A percentile compares a stretch with the other conserved stretches of the same genome.
Conservation (phyloP, 1,140 invertebrate species). For the Drosophila bocqueti region DNA sequence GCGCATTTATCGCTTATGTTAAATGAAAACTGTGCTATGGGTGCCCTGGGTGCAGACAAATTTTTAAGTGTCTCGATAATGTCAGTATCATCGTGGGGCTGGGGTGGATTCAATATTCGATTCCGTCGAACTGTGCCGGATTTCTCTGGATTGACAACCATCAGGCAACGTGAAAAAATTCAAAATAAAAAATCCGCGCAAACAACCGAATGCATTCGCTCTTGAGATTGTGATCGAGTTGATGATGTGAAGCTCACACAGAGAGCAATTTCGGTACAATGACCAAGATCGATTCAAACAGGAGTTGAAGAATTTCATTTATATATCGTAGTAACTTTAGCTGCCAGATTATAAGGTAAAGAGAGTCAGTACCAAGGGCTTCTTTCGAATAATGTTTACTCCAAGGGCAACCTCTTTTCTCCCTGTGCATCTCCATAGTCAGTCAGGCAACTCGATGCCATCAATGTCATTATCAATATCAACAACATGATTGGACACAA, state of each 20-base stretch:
- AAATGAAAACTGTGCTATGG: constrained; percentile 40
- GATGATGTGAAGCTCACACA: constrained; percentile 26
- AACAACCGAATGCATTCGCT: constrained; percentile 79
- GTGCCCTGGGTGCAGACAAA: constrained; percentile 35
- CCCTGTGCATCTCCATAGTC: constrained; percentile 61
- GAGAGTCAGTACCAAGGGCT: not conserved
- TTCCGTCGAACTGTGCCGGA: constrained; percentile 77
- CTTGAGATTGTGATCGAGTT: constrained; percentile 65
- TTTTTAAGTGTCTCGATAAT: constrained; percentile 81
- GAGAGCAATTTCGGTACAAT: not conserved
- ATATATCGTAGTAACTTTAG: not conserved
- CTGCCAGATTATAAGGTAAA: not conserved
- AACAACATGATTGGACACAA: constrained; percentile 83
- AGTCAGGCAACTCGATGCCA: constrained; percentile 77
- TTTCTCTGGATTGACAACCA: constrained; percentile 72
- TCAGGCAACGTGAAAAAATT: constrained; percentile 36
- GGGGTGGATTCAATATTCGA: constrained; percentile 30
- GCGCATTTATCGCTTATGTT: constrained; percentile 63
- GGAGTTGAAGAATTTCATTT: not conserved
- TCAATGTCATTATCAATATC: constrained; percentile 85
- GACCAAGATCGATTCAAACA: not conserved
- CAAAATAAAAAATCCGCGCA: constrained; percentile 72
- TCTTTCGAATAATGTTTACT: too few species aligned
- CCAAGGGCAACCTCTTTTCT: not conserved
- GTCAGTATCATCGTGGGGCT: constrained; percentile 73